These are phyloP conservation scores for Mythimna pallens DNA, from an alignment of 2,888 invertebrate species.

Conservation along the genomic window DNA sequence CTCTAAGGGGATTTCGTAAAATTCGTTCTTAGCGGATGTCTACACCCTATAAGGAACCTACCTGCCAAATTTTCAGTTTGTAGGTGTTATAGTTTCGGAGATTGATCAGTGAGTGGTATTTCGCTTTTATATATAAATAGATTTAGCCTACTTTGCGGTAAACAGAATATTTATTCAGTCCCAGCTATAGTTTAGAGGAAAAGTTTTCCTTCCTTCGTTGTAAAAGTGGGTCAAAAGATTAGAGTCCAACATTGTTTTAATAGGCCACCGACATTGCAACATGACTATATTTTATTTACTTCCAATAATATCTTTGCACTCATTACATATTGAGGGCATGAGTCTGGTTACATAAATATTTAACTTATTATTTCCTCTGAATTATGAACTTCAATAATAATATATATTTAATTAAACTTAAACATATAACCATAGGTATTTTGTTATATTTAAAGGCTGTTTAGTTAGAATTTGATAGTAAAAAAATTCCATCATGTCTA, in stretches of 20 bases:
- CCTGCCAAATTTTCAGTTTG: no score
- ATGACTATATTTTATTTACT: conserved; percentile 46
- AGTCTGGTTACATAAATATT: conserved; percentile 23
- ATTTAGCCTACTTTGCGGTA: conserved; percentile 22
- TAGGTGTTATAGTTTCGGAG: no score
- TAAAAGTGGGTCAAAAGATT: conserved; percentile 61
- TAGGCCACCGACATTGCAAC: conserved; percentile 54
- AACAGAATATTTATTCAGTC: conserved; percentile 25
- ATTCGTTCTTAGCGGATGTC: no score
- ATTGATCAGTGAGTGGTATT: no score
- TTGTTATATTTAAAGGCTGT: no score
- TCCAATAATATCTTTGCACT: conserved; percentile 53
- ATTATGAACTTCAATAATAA: conserved; percentile 9
- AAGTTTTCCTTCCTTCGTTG: conserved; percentile 58
- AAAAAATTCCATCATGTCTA: no score
- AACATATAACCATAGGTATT: no score
- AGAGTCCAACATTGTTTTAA: conserved; percentile 59
- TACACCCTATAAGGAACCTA: no score
- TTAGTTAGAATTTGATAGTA: no score
- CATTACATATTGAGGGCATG: conserved; percentile 52
- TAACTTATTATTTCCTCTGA: conserved; percentile 16
- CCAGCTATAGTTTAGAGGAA: conserved; percentile 24
- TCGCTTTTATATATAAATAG: not conserved
- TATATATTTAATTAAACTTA: no score
- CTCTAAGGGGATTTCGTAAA: no score